Percentiles rank a stretch among this genome's conserved stretches.
These are phyloP conservation scores for Drosophila flavopinicola DNA, from an alignment of 2,888 invertebrate species.

Conservation along the genomic window DNA sequence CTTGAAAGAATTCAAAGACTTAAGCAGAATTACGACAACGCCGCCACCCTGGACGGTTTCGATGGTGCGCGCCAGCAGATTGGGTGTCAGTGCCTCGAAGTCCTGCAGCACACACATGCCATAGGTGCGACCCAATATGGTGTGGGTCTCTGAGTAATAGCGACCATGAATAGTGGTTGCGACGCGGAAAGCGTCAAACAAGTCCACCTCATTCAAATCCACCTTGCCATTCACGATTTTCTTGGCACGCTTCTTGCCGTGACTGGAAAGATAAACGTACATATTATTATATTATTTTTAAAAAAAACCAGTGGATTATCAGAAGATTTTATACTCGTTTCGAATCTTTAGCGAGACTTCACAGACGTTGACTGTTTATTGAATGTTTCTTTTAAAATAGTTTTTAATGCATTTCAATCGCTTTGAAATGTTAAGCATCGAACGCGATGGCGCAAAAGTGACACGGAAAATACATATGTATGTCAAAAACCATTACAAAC, in stretches of 20 bases:
- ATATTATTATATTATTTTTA: too few relatives aligned
- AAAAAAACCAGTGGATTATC: too few relatives aligned
- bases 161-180: constrained; percentile 98
- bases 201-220: constrained; percentile 96
- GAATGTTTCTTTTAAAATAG: too few relatives aligned
- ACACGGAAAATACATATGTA: too few relatives aligned
- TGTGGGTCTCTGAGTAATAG: constrained; percentile 98
- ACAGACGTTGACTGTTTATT: too few relatives aligned
- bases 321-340: too few relatives aligned
- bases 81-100: constrained; percentile 98
- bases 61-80: constrained; percentile 96
- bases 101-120: constrained; percentile 98
- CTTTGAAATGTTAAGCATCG: too few relatives aligned
- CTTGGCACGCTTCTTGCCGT: constrained; percentile 96
- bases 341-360: too few relatives aligned
- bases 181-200: constrained; percentile 97
- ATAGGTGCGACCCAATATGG: constrained; percentile 98
- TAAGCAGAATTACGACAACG: constrained; percentile 94
- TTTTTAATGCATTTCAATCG: too few relatives aligned
- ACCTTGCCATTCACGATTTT: constrained; percentile 95
- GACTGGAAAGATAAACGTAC: too few relatives aligned
- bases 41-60: constrained; percentile 99
- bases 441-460: too few relatives aligned
- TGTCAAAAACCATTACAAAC: too few relatives aligned
- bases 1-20: constrained; percentile 93